A percentile compares a stretch with the other conserved stretches of the same genome.
Evolutionary conservation across 2,888 invertebrate genomes (phyloP).

Genomic region (Celastrina argiolus): DNA sequence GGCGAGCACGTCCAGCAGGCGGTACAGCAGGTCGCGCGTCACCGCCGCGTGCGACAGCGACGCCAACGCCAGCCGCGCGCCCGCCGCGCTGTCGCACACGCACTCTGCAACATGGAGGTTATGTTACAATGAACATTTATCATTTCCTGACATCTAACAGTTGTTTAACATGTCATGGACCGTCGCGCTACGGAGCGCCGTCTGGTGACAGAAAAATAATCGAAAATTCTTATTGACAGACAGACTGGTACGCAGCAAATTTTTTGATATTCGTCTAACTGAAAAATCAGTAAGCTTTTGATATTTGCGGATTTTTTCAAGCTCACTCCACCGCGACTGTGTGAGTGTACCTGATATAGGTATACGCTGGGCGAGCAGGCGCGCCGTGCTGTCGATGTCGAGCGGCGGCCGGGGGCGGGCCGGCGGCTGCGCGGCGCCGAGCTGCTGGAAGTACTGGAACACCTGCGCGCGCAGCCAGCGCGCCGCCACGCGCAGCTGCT

Average conservation of each 20-base stretch:
- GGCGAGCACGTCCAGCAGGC: constrained; percentile 51
- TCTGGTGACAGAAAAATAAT: no score
- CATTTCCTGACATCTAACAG: no score
- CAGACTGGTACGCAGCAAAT: no score
- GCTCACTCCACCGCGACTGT: no score
- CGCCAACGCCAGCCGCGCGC: constrained; percentile 40
- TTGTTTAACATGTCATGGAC: no score
- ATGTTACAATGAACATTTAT: no score
- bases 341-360: constrained; percentile 54
- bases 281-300: no score
- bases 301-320: no score
- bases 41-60: constrained; percentile 43
- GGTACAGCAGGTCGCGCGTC: constrained; percentile 51
- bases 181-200: no score
- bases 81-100: constrained; percentile 38
- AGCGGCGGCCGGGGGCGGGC: constrained; percentile 31
- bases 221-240: no score
- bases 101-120: background rate
- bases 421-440: constrained; percentile 35
- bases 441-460: constrained; percentile 50
- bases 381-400: constrained; percentile 47
- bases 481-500: constrained; percentile 49
- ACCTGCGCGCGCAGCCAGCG: constrained; percentile 52
- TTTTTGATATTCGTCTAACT: no score
- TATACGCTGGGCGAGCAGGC: constrained; percentile 43